These are phyloP conservation scores for Acropternis orthonyx DNA, from an alignment of 2,797 vertebrate species.

Conservation along the genomic window DNA sequence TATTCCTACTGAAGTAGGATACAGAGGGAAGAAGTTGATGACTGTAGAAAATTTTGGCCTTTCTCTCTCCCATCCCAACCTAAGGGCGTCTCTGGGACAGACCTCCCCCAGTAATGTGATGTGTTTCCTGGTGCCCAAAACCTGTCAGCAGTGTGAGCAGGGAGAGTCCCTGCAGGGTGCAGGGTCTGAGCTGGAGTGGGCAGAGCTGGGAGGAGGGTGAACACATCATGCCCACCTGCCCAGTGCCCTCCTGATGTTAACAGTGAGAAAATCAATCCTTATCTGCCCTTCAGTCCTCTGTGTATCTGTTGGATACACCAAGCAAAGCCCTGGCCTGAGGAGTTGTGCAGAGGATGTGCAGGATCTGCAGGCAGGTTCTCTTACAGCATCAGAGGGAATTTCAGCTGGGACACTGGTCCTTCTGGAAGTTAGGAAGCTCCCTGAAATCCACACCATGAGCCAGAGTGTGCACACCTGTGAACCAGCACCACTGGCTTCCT, in stretches of 20 bases:
- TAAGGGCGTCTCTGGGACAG: not conserved
- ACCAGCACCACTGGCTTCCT: accelerated
- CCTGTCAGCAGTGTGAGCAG: accelerated
- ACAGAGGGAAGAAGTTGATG: not conserved
- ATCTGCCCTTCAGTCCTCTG: not conserved
- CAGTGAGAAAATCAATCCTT: not conserved
- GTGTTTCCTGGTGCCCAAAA: not conserved
- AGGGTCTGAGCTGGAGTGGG: not conserved
- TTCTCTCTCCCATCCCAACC: not conserved
- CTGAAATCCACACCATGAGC: not conserved
- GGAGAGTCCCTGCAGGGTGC: not conserved
- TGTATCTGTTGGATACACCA: too few relatives aligned
- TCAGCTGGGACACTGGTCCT: not conserved
- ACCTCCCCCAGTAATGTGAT: accelerated
- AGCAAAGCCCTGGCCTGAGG: not conserved
- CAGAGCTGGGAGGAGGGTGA: not conserved
- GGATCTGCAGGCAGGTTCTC: not conserved
- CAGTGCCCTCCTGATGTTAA: not conserved
- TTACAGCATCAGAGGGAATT: not conserved
- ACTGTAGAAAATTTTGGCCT: not conserved
- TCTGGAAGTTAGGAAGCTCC: not conserved
- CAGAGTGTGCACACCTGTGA: accelerated
- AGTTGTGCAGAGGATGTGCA: too few relatives aligned
- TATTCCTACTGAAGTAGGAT: not conserved
- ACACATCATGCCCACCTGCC: not conserved